Evolutionary conservation across 2,888 invertebrate species (phyloP).

Genomic region (Caenorhabditis parvicauda): DNA sequence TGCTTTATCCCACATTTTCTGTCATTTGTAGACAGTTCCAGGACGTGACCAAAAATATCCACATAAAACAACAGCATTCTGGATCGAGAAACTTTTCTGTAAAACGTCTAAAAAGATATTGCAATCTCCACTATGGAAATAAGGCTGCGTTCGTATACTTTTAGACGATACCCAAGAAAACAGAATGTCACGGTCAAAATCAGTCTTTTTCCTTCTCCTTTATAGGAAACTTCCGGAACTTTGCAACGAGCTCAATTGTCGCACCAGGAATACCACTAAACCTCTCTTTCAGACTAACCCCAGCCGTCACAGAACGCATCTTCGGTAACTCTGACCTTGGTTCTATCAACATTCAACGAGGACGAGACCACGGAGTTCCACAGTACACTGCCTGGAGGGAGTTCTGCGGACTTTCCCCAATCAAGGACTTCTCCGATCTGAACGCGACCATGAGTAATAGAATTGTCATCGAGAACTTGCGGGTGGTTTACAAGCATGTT

Average conservation of each 20-base stretch:
- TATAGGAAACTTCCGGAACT: too few relatives aligned
- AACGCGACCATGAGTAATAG: constrained; percentile 76
- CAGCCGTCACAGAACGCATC: constrained; percentile 88
- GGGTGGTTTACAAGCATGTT: constrained; percentile 73
- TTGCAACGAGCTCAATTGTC: too few relatives aligned
- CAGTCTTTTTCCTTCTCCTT: too few relatives aligned
- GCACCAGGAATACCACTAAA: too few relatives aligned
- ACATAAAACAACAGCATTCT: too few relatives aligned
- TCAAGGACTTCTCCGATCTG: constrained; percentile 73
- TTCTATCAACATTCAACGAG: too few relatives aligned
- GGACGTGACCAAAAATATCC: too few relatives aligned
- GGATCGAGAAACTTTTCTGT: neutral
- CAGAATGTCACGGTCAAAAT: too few relatives aligned
- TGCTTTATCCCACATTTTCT: too few relatives aligned
- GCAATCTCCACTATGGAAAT: too few relatives aligned
- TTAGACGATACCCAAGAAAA: constrained; percentile 22
- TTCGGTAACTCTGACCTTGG: constrained; percentile 64
- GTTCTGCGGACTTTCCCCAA: constrained; percentile 72
- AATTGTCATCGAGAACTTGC: constrained; percentile 75
- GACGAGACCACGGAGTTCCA: constrained; percentile 89
- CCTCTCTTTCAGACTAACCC: constrained; percentile 76
- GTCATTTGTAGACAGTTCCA: too few relatives aligned
- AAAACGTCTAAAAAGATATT: neutral
- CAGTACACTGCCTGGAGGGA: constrained; percentile 81
- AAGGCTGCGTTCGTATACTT: too few relatives aligned